phyloP scores from a whole-genome alignment of 2,797 vertebrate species.

The Acipenser oxyrinchus region DNA sequence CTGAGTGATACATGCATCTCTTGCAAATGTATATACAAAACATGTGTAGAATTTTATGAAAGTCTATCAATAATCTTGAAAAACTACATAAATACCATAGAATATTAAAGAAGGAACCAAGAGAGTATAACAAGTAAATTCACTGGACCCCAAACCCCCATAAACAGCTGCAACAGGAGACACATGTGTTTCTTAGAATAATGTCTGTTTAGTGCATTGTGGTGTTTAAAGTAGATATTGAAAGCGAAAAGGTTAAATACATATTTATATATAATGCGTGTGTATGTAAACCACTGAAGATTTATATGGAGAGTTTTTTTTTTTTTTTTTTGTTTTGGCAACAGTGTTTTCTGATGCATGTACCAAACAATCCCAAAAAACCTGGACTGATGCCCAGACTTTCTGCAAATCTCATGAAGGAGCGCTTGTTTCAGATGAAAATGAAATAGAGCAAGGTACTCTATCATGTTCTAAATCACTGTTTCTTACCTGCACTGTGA shows the following conservation, averaged over 20 bases:
- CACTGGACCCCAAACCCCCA: too few relatives aligned
- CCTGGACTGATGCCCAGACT: slow-evolving; percentile 71
- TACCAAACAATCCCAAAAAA: slow-evolving; percentile 59
- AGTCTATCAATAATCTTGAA: too few relatives aligned
- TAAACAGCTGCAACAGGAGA: too few relatives aligned
- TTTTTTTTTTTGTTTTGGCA: slow-evolving; percentile 19
- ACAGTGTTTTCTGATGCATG: slow-evolving; percentile 82
- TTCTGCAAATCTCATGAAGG: slow-evolving; percentile 67
- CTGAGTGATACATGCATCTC: too few relatives aligned
- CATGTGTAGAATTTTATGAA: too few relatives aligned
- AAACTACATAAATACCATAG: too few relatives aligned
- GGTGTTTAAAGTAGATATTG: slow-evolving; percentile 33
- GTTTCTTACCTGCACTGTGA: background rate
- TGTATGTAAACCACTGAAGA: slow-evolving; percentile 10
- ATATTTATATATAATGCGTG: slow-evolving; percentile 33
- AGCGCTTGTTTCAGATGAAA: slow-evolving; percentile 67
- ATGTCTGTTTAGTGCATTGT: background rate
- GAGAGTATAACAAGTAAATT: too few relatives aligned
- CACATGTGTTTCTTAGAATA: too few relatives aligned
- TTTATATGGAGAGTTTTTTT: slow-evolving; percentile 4
- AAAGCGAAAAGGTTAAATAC: slow-evolving; percentile 3
- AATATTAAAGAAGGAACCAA: too few relatives aligned
- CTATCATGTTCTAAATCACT: background rate
- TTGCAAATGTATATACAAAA: too few relatives aligned
- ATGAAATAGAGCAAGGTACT: slow-evolving; percentile 86